phyloP scores from a whole-genome alignment of 1,140 invertebrate species.

The Papilio aristodemus region DNA sequence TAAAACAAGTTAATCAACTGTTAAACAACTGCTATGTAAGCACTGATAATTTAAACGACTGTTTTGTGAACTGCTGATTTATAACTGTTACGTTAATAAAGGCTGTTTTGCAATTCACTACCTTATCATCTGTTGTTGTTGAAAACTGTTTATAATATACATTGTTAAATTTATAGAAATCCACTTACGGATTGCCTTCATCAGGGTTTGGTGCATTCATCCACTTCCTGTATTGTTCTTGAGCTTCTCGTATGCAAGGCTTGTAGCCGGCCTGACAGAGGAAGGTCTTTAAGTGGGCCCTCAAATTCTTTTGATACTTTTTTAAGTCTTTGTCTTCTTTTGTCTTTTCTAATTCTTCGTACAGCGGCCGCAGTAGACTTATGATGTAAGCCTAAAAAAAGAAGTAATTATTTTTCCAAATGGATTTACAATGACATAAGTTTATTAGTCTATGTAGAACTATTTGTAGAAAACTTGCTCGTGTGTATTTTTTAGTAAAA shows the following conservation, averaged over 20 bases:
- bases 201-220: conserved; percentile 84
- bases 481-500: too few species aligned
- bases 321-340: conserved; percentile 79
- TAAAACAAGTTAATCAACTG: background rate
- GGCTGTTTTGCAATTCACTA: too few species aligned
- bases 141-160: conserved; percentile 3
- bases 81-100: too few species aligned
- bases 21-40: background rate
- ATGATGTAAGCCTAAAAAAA: conserved; percentile 83
- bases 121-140: too few species aligned
- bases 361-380: conserved; percentile 83
- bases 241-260: conserved; percentile 85
- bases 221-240: conserved; percentile 85
- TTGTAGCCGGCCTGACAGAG: conserved; percentile 86
- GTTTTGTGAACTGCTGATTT: too few species aligned
- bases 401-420: background rate
- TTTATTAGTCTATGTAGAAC: too few species aligned
- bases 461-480: too few species aligned
- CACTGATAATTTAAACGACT: too few species aligned
- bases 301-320: conserved; percentile 82
- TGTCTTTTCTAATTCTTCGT: conserved; percentile 82
- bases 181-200: conserved; percentile 86
- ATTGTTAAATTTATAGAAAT: background rate
- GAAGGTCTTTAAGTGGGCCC: conserved; percentile 83
- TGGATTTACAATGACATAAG: background rate